Conservation (phyloP, 2,113 vertebrate species). For the Grus americana region DNA sequence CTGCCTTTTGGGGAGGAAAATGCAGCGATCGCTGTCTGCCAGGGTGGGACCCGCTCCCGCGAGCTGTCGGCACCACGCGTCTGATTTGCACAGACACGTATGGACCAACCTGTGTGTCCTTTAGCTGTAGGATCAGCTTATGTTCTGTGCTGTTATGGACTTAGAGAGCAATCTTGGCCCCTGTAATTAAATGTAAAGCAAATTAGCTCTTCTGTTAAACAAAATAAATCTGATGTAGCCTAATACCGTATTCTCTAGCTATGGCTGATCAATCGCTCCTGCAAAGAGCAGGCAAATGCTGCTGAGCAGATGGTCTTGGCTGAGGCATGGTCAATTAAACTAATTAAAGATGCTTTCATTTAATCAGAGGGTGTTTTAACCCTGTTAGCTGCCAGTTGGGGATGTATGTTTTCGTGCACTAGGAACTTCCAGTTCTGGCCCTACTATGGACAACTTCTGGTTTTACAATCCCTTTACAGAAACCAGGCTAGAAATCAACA, state of each 20-base stretch:
- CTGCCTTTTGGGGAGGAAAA: not conserved
- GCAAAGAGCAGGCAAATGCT: conserved; percentile 57
- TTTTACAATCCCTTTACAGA: not conserved
- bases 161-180: conserved; percentile 40
- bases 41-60: accelerated
- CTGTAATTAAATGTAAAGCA: conserved; percentile 73
- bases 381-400: conserved; percentile 56
- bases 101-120: not conserved
- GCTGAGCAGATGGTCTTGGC: conserved; percentile 66
- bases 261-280: conserved; percentile 65
- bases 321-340: conserved; percentile 70
- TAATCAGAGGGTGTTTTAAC: conserved; percentile 71
- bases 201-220: conserved; percentile 67
- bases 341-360: conserved; percentile 68
- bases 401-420: not conserved
- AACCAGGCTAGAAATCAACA: not conserved
- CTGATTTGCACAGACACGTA: not conserved
- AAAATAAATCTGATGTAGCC: conserved; percentile 69
- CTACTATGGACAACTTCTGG: not conserved
- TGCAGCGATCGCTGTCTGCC: not conserved
- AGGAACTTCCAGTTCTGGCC: conserved; percentile 34
- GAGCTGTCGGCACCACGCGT: not conserved
- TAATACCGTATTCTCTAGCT: conserved; percentile 60
- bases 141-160: conserved; percentile 42
- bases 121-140: conserved; percentile 36